Evolutionary conservation across 2,113 vertebrate genomes (phyloP).

Genomic region (Chloropsis hardwickii): DNA sequence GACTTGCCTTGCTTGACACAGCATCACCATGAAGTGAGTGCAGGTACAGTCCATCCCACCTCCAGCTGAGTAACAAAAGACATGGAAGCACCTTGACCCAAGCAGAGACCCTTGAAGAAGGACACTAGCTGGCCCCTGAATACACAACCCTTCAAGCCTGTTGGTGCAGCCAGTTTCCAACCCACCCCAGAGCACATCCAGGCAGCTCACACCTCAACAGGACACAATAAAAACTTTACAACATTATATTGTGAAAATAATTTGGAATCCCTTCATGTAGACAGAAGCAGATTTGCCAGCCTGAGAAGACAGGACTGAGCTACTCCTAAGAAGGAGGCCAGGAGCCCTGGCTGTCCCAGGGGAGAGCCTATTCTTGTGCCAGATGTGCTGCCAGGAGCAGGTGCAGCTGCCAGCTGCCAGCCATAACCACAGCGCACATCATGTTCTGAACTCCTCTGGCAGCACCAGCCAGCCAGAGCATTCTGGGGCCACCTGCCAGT

Average conservation of each 20-base stretch:
- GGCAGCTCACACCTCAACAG: background rate
- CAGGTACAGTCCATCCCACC: background rate
- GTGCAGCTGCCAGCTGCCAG: background rate
- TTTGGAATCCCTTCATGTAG: background rate
- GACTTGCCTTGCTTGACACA: background rate
- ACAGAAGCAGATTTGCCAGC: background rate
- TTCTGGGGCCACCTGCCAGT: background rate
- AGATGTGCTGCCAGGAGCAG: background rate
- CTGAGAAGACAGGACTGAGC: background rate
- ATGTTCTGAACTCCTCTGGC: background rate
- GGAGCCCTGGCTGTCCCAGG: background rate
- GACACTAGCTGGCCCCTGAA: background rate
- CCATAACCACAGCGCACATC: background rate
- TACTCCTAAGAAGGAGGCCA: background rate
- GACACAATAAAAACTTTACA: background rate
- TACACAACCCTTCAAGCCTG: background rate
- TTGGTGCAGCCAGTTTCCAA: background rate
- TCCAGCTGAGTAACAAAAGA: background rate
- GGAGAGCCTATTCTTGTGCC: background rate
- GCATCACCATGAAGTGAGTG: fast-evolving
- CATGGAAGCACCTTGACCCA: background rate
- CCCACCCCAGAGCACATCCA: background rate
- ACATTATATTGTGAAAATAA: background rate
- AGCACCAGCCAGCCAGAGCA: background rate
- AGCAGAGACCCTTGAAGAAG: background rate